A percentile compares a stretch with the other conserved stretches of the same genome.
phyloP scores from a whole-genome alignment of 2,797 vertebrate genomes.

The Apogon talboti region DNA sequence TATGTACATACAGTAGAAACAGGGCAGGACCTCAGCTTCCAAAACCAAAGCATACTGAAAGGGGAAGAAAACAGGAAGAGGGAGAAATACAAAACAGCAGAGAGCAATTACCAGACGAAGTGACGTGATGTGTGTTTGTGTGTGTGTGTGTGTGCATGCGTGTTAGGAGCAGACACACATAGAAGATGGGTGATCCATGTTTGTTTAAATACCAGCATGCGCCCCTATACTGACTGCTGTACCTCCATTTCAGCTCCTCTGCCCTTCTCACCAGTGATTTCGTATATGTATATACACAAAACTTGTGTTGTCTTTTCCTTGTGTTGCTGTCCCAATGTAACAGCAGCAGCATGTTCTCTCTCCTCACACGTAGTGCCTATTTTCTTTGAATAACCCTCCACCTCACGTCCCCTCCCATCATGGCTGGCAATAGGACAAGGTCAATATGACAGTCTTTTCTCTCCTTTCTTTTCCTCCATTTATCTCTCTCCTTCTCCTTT shows the following conservation, averaged over 20 bases:
- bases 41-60: slow-evolving; percentile 62
- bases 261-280: slow-evolving; percentile 44
- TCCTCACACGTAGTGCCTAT: slow-evolving; percentile 64
- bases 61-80: slow-evolving; percentile 78
- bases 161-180: slow-evolving; percentile 13
- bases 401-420: slow-evolving; percentile 54
- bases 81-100: slow-evolving; percentile 76
- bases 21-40: slow-evolving; percentile 39
- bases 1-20: slow-evolving; percentile 29
- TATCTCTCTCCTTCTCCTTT: slow-evolving; percentile 46
- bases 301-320: slow-evolving; percentile 65
- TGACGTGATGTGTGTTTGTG: slow-evolving; percentile 60
- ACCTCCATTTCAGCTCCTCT: slow-evolving; percentile 51
- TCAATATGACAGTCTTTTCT: slow-evolving; percentile 77
- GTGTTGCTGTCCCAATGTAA: slow-evolving; percentile 67
- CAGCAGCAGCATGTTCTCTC: slow-evolving; percentile 63
- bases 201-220: slow-evolving; percentile 64
- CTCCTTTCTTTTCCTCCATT: slow-evolving; percentile 43
- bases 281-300: slow-evolving; percentile 53
- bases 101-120: slow-evolving; percentile 72
- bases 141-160: slow-evolving; percentile 28
- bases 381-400: slow-evolving; percentile 58
- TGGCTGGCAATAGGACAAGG: slow-evolving; percentile 80
- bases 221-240: slow-evolving; percentile 47
- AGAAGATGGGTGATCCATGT: slow-evolving; percentile 30